phyloP scores from a whole-genome alignment of 1,140 invertebrate genomes.

The Melipona quadrifasciata region DNA sequence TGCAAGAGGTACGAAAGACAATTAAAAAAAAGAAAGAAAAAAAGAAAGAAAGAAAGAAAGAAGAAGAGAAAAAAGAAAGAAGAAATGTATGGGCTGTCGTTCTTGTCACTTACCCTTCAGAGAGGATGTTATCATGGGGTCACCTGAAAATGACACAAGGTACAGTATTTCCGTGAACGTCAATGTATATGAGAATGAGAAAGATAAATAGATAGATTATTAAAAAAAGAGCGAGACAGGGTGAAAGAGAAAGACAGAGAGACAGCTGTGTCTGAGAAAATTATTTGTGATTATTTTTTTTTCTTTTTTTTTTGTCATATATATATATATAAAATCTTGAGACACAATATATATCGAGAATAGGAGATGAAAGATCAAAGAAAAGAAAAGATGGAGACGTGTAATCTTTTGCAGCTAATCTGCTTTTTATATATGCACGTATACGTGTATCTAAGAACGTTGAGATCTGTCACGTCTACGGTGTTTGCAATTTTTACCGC shows the following conservation, averaged over 20 bases:
- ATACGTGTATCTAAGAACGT: background rate
- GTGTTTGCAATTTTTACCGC: background rate
- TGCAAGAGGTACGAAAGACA: constrained; percentile 35
- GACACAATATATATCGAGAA: background rate
- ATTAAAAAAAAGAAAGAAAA: background rate
- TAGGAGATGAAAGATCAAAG: constrained; percentile 10
- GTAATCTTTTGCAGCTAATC: background rate
- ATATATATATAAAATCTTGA: background rate
- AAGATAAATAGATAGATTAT: constrained; percentile 35
- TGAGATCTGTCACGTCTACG: background rate
- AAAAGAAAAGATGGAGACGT: constrained; percentile 12
- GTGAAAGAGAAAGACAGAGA: background rate
- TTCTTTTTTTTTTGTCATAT: background rate
- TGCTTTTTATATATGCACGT: background rate
- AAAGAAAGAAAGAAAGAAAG: constrained; percentile 4
- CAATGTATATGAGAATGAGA: constrained; percentile 54
- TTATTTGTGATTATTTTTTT: background rate
- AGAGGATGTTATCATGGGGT: constrained; percentile 82
- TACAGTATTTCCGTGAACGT: constrained; percentile 75
- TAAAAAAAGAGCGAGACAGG: constrained; percentile 17
- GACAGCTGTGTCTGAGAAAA: constrained; percentile 17
- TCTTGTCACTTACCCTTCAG: constrained; percentile 81
- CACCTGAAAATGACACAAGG: constrained; percentile 81
- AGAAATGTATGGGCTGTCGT: constrained; percentile 68
- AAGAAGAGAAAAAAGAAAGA: constrained; percentile 46